Conservation (phyloP, 2,888 invertebrate genomes). For the Xanthorhoe spadicearia region DNA sequence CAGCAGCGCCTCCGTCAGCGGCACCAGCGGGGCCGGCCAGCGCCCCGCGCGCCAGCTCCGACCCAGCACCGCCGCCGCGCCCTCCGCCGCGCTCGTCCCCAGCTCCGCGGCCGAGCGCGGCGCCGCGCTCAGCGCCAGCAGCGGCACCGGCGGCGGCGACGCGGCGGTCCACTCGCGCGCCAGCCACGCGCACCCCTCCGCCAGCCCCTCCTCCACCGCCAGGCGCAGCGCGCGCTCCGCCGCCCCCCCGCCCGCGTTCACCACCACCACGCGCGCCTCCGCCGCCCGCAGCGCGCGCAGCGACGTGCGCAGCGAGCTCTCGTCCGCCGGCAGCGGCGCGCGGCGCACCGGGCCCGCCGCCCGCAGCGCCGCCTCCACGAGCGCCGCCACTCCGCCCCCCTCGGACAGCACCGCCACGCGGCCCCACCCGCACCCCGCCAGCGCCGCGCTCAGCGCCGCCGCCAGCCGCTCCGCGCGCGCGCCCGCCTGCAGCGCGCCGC, state of each 20-base stretch:
- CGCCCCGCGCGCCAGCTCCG: conserved; percentile 7
- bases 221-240: conserved; percentile 89
- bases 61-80: conserved; percentile 38
- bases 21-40: conserved; percentile 1
- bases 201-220: conserved; percentile 70
- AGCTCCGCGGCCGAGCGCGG: conserved; percentile 7
- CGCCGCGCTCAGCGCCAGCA: not conserved
- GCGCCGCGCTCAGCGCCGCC: conserved; percentile 32
- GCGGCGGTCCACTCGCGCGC: conserved; percentile 54
- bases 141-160: conserved; percentile 13
- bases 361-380: conserved; percentile 26
- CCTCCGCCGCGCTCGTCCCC: conserved; percentile 42
- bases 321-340: conserved; percentile 72
- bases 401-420: conserved; percentile 36
- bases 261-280: conserved; percentile 90
- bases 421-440: conserved; percentile 36
- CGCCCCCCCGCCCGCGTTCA: conserved; percentile 88
- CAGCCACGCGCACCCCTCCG: conserved; percentile 57
- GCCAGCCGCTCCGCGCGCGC: conserved; percentile 34
- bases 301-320: conserved; percentile 2
- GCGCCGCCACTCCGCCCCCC: conserved; percentile 37
- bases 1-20: conserved; percentile 34
- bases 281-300: conserved; percentile 15
- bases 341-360: not conserved
- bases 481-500: conserved; percentile 38